These are phyloP conservation scores for Heliopora coerulea DNA, from an alignment of 92 coral and sea anemone species.

Conservation along the genomic window DNA sequence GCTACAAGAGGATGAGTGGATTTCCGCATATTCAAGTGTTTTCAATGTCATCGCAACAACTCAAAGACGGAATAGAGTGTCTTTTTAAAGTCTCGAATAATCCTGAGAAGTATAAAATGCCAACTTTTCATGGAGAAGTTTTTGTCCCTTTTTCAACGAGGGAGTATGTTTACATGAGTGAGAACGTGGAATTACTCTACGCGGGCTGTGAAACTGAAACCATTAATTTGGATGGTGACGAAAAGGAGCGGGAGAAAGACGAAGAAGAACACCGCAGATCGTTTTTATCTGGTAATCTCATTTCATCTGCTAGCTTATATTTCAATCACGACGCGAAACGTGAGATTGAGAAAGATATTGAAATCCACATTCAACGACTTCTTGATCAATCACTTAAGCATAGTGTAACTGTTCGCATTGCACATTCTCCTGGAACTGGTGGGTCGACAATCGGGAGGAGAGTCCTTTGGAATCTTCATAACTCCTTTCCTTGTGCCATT, in stretches of 20 bases:
- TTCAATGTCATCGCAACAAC: conserved; percentile 55
- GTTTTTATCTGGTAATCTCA: conserved; percentile 73
- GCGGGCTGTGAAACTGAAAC: conserved; percentile 60
- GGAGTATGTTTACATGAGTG: conserved; percentile 63
- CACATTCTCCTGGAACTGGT: conserved; percentile 85
- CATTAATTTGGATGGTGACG: conserved; percentile 48
- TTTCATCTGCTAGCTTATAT: conserved; percentile 67
- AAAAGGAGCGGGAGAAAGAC: conserved; percentile 39
- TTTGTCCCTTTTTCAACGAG: conserved; percentile 50
- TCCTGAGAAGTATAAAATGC: conserved; percentile 60
- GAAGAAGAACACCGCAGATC: conserved; percentile 65
- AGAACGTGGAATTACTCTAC: conserved; percentile 65
- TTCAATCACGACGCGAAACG: conserved; percentile 80
- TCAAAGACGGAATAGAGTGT: conserved; percentile 54
- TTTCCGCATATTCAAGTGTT: conserved; percentile 32
- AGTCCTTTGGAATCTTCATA: conserved; percentile 85
- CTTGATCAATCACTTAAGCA: conserved; percentile 57
- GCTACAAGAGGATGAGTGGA: conserved; percentile 17
- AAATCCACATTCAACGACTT: conserved; percentile 66
- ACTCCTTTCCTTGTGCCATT: conserved; percentile 77
- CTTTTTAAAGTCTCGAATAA: conserved; percentile 36
- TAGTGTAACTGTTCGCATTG: conserved; percentile 66
- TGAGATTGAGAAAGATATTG: conserved; percentile 61
- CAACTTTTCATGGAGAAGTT: conserved; percentile 66
- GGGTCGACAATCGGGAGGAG: conserved; percentile 86